Conservation (phyloP, 2,113 vertebrate genomes). For the Rhinolophus ferrumequinum region DNA sequence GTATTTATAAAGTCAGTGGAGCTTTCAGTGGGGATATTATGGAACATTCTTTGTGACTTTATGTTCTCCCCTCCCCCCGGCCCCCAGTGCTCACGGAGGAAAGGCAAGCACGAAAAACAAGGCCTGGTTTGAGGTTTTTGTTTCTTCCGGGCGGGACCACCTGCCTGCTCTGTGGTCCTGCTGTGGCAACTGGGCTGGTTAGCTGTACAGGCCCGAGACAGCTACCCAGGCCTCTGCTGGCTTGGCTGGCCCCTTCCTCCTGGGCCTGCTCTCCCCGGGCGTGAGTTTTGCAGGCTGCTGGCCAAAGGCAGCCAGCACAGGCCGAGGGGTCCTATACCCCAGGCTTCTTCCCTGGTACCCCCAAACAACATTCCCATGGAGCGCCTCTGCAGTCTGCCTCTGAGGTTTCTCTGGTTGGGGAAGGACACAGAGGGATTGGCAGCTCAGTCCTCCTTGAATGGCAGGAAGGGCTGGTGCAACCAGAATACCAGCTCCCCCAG, state of each 20-base stretch:
- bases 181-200: not conserved
- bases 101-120: not conserved
- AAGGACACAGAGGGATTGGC: not conserved
- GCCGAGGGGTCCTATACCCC: not conserved
- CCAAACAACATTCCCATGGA: not conserved
- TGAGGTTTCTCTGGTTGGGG: not conserved
- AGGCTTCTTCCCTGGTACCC: not conserved
- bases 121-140: constrained; percentile 27
- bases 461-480: not conserved
- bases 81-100: not conserved
- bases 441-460: not conserved
- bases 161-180: not conserved
- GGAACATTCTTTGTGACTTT: constrained; percentile 1
- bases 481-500: not conserved
- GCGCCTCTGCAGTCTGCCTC: not conserved
- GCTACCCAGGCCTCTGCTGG: not conserved
- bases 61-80: not conserved
- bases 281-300: not conserved
- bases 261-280: not conserved
- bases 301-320: not conserved
- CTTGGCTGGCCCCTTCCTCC: not conserved
- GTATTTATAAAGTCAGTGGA: not conserved
- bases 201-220: not conserved
- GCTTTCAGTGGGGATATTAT: not conserved
- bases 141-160: not conserved